These are phyloP conservation scores for Drosophila pegasa DNA, from an alignment of 2,888 invertebrate species.

Conservation along the genomic window DNA sequence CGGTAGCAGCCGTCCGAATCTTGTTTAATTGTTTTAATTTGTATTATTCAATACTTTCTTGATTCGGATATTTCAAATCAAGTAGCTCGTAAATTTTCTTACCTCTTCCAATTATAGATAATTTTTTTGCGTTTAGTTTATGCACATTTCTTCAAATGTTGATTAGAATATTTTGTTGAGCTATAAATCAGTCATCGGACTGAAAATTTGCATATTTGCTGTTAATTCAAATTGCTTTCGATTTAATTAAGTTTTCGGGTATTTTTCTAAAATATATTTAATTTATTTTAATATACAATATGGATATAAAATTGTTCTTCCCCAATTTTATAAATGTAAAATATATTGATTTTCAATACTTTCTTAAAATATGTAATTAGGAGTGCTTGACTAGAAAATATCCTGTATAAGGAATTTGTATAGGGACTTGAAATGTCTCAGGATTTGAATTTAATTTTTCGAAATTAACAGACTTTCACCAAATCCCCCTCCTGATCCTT, in stretches of 20 bases:
- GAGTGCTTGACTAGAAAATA: background rate
- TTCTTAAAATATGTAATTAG: background rate
- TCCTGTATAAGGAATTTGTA: too few relatives aligned
- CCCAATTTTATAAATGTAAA: background rate
- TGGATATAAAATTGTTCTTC: background rate
- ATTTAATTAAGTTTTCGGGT: background rate
- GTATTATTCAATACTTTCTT: background rate
- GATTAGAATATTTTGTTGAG: background rate
- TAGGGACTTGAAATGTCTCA: too few relatives aligned
- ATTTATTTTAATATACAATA: background rate
- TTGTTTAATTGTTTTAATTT: background rate
- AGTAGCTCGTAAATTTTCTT: conserved; percentile 35
- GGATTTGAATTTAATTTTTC: too few relatives aligned
- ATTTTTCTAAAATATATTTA: background rate
- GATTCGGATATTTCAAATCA: conserved; percentile 11
- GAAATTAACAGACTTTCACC: too few relatives aligned
- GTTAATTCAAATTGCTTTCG: background rate
- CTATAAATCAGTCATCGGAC: background rate
- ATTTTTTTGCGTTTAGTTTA: background rate
- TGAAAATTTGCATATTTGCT: background rate
- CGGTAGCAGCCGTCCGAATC: background rate
- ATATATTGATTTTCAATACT: too few relatives aligned
- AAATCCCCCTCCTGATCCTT: too few relatives aligned
- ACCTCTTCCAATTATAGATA: conserved; percentile 2
- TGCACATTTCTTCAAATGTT: conserved; percentile 2